Base-by-base conservation (phyloP, 2,888 invertebrate genomes). In the Lasioglossum oenotherae region DNA sequence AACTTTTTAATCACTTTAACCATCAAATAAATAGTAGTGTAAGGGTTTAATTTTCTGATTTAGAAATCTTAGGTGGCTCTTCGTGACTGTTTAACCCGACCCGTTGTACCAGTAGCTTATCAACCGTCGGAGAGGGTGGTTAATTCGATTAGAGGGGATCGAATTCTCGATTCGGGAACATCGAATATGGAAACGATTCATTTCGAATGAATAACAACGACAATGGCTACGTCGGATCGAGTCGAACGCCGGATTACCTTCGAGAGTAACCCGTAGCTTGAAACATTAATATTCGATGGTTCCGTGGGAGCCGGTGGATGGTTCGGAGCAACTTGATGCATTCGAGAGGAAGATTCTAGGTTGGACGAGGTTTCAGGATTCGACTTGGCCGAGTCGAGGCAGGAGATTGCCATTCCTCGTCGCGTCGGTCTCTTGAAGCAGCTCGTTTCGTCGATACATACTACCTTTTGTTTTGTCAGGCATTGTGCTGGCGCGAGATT, bases 401-500 rank as follows among this genome's bases (percentile, higher is more conserved):
- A 38, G 27, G 41, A 69, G 82, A 82, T 82, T 75, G 82, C 38
- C 75, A 73, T 60, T 85, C 72, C 46, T 75, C 57, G 31, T 12
- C 64, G 71, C 31, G 27, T 46, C 35, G 23, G 67, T 73, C 27
- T 72, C 69, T 57, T 35, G 69, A 74, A 82, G 53, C 31, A 14
- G 19, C 64, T 57, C 64, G 64, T 60, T 64, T 79, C 67, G 64
- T 19, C 49, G 23, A 23, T 53, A 53, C 53, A 8, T 23, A 23
- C 23, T 73, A 64, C 41, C 27, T 69, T 80, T 69, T 74, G 74
- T 85, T 87, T 80, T 82, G 79, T 57, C 79, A n/a, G 74, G 38
- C 38, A 14, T 73, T 64, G 76, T 77, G 72, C 76, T 74, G 38
- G 41, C 44, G 31, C 44, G 31, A 74, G 71, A 82, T 75, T 76